Base-by-base conservation (phyloP, 2,888 invertebrate genomes). In the Latheticus oryzae region DNA sequence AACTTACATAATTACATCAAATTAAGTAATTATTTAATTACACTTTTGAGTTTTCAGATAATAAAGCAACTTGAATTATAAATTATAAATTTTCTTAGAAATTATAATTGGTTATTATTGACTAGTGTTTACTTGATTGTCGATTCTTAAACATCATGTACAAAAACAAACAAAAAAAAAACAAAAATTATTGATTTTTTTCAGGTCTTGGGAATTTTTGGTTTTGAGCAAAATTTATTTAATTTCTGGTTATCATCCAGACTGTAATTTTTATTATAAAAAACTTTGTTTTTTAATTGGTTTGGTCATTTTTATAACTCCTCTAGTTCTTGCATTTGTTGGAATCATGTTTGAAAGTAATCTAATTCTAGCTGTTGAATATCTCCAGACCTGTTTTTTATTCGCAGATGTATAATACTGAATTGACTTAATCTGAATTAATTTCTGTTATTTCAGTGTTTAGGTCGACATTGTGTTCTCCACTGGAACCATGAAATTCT, bases 181-280 rank as follows among this genome's bases (percentile, higher is more conserved):
- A n/a, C n/a, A n/a, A n/a, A n/a, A n/a, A n/a, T n/a, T n/a, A n/a
- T n/a, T n/a, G n/a, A n/a, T n/a, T n/a, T n/a, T n/a, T n/a, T n/a
- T n/a, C n/a, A n/a, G n/a, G n/a, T n/a, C n/a, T n/a, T n/a, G n/a
- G n/a, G n/a, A n/a, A n/a, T n/a, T n/a, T n/a, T n/a, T n/a, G n/a
- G n/a, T n/a, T n/a, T n/a, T n/a, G n/a, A n/a, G n/a, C 33, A 33
- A 33, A 13, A 5, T 33, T 2, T 33, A 33, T n/a, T 33, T 15
- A 15, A 15, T 33, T 8, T 5, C 5, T 5, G 42, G 42, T 15
- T 42, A 42, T n/a, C 42, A 42, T 16, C 42, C 42, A 9, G 26
- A 42, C 13, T 42, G 42, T 24, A 21, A 26, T 4, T 8, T 8
- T 3, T 2, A 4, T 1, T 42, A 13, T 15, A 21, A n/a, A 42